Evolutionary conservation across 2,797 vertebrate species (phyloP), one percentile per base, ranked within the genome.

Genomic region (Betta splendens): DNA sequence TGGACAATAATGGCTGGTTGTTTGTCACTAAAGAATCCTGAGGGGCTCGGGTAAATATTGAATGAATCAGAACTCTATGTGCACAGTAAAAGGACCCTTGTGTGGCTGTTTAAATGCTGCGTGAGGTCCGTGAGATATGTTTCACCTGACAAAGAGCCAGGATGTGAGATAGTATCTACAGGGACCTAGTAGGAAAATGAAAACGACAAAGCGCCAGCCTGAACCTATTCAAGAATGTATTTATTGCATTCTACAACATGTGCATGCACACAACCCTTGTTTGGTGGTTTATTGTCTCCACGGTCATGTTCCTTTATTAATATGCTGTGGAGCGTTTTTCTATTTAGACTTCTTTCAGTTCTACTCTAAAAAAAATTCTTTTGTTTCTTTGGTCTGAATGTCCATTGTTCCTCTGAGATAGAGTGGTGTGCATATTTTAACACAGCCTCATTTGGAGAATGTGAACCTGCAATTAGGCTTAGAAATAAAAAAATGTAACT

Each of bases 1-100:
- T 36, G 25, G 39, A 69, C 59, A 68, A 82, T 64, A 76, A 74
- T 17, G 39, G n/a, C 35, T 37, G 55, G 17, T 39, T 60, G 51
- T 69, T 75, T 40, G 33, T 65, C 47, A 43, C 59, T 21, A 6
- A 64, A 72, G 68, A 58, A 68, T 64, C 36, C 53, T 28, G 18
- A 67, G 40, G 50, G 61, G 50, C 3, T 58, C 25, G 0, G 29
- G 49, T 65, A 33, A 33, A 33, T 7, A 32, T n/a, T n/a, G n/a
- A 47, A 48, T 26, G 67, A n/a, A 32, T 16, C 60, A 4, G 44
- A 32, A 15, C 71, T 60, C 64, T 61, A 64, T 9, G 5, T 21
- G 29, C 38, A 32, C 0, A 40, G 29, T 28, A 62, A 73, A 0
- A 67, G n/a, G 54, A n/a, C 48, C 49, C 46, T 70, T 39, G 39